Evolutionary conservation across 1,140 invertebrate species (phyloP).

Genomic region (Physella acuta): DNA sequence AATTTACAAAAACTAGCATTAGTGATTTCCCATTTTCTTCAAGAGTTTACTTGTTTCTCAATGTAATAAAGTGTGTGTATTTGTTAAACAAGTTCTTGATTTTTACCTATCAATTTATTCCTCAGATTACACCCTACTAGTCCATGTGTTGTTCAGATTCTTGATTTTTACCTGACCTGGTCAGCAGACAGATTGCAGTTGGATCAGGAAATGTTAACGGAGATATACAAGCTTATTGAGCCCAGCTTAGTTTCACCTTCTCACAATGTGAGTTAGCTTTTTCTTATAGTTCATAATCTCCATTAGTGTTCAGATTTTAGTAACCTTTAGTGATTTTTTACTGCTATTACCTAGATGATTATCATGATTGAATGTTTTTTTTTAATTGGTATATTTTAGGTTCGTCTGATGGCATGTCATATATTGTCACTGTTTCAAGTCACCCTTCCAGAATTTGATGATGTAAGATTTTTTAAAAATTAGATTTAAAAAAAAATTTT

Average conservation of each 20-base stretch:
- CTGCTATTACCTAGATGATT: no score
- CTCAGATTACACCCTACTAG: not conserved
- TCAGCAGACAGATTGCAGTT: not conserved
- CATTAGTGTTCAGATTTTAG: not conserved
- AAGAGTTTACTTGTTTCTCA: not conserved
- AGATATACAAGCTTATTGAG: slow-evolving; percentile 9
- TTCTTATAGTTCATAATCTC: not conserved
- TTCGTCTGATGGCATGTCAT: slow-evolving; percentile 71
- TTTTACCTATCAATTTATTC: not conserved
- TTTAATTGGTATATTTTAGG: slow-evolving; percentile 59
- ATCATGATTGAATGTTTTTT: no score
- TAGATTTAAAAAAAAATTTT: not conserved
- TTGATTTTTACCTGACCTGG: slow-evolving; percentile 8
- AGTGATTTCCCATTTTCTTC: not conserved
- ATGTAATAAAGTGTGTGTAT: not conserved
- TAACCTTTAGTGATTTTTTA: no score
- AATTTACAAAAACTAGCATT: not conserved
- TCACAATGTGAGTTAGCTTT: slow-evolving; percentile 7
- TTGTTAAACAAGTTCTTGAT: no score
- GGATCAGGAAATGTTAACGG: not conserved
- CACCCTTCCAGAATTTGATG: slow-evolving; percentile 36
- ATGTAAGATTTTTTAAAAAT: slow-evolving; percentile 7
- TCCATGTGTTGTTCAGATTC: slow-evolving; percentile 1
- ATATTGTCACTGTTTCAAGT: slow-evolving; percentile 73
- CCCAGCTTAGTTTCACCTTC: slow-evolving; percentile 15